Evolutionary conservation across 2,888 invertebrate genomes (phyloP).

Genomic region (Harpagoxenus sublaevis): DNA sequence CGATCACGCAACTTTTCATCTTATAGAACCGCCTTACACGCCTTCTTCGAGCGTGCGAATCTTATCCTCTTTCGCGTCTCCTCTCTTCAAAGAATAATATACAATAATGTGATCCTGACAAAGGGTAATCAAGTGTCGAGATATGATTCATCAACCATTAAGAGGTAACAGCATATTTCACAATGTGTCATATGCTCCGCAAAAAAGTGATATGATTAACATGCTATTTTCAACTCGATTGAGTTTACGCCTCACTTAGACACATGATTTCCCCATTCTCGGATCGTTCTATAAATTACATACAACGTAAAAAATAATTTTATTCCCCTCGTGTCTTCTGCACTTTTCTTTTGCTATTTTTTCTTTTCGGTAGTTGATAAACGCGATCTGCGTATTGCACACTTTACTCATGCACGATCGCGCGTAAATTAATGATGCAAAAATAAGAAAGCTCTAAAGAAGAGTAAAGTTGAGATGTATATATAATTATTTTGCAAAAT

Average conservation of each 20-base stretch:
- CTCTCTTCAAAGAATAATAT: slow-evolving; percentile 24
- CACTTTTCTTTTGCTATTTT: neutral
- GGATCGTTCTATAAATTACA: neutral
- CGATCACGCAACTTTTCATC: slow-evolving; percentile 76
- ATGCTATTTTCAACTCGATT: slow-evolving; percentile 5
- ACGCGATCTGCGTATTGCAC: neutral
- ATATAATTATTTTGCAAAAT: too few relatives aligned
- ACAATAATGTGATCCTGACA: slow-evolving; percentile 1
- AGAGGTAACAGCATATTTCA: neutral
- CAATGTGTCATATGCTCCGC: neutral
- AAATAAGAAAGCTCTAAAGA: too few relatives aligned
- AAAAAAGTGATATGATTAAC: slow-evolving; percentile 34
- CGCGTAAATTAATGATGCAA: too few relatives aligned
- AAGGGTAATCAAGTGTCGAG: slow-evolving; percentile 15
- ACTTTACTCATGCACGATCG: too few relatives aligned
- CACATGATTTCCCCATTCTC: too few relatives aligned
- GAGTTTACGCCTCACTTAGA: neutral
- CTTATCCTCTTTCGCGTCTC: neutral
- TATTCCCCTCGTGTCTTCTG: neutral
- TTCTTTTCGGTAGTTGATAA: neutral
- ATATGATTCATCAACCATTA: slow-evolving; percentile 20
- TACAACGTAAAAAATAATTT: slow-evolving; percentile 45
- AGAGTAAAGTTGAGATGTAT: too few relatives aligned
- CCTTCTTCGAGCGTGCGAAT: slow-evolving; percentile 40
- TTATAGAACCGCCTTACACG: slow-evolving; percentile 71